Conservation (phyloP, 1,140 invertebrate species). For the Hylaeus anthracinus region DNA sequence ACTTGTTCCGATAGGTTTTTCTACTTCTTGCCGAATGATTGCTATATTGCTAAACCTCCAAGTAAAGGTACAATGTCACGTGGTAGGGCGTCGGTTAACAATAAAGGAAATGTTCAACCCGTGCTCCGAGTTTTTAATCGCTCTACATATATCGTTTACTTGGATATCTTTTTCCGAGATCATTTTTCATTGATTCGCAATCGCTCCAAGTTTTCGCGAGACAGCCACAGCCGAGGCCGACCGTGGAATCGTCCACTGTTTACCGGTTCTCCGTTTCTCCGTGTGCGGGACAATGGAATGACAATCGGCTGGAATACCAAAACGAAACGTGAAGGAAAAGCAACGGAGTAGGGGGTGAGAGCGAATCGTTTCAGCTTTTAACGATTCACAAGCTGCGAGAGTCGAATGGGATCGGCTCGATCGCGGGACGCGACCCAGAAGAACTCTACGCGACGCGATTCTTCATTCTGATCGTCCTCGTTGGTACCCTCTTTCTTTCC, state of each 20-base stretch:
- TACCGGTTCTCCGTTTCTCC: constrained; percentile 16
- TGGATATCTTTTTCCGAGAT: too few species aligned
- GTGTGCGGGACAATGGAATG: constrained; percentile 50
- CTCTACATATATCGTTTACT: too few species aligned
- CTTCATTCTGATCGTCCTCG: neutral
- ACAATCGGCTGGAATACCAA: constrained; percentile 43
- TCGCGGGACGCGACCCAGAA: neutral
- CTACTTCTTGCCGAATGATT: constrained; percentile 49
- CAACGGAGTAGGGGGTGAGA: constrained; percentile 18
- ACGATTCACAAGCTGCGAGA: constrained; percentile 13
- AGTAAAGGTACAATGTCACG: constrained; percentile 58
- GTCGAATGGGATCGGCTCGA: constrained; percentile 1
- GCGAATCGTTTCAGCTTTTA: neutral
- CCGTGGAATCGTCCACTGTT: constrained; percentile 36
- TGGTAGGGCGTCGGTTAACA: constrained; percentile 5
- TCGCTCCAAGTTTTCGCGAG: too few species aligned
- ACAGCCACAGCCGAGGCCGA: neutral
- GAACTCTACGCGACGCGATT: constrained; percentile 16
- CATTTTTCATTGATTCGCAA: too few species aligned
- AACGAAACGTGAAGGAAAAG: constrained; percentile 30
- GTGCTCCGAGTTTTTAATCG: too few species aligned
- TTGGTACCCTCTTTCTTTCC: constrained; percentile 12
- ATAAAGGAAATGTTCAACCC: too few species aligned
- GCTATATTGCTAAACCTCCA: constrained; percentile 57
- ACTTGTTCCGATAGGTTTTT: constrained; percentile 57